Base-by-base conservation (phyloP, 37 sponge, comb jelly and placozoan species). In the Geodia barretti region DNA sequence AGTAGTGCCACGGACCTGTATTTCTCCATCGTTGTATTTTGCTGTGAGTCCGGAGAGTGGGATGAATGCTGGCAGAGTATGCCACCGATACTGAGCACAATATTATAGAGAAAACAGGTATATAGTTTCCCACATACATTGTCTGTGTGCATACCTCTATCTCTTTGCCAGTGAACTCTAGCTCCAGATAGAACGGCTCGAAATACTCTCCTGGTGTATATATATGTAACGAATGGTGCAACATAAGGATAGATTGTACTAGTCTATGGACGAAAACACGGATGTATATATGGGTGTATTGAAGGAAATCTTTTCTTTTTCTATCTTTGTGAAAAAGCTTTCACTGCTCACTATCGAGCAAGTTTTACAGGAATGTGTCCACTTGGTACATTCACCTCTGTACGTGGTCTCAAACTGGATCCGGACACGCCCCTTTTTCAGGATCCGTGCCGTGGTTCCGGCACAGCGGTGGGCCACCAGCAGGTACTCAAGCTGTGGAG, bases 331-430 rank as follows among this genome's bases (percentile, higher is more conserved):
- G n/a, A n/a, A n/a, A n/a, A n/a, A n/a, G n/a, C n/a, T n/a, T n/a
- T n/a, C n/a, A n/a, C n/a, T n/a, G n/a, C n/a, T n/a, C n/a, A n/a
- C n/a, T n/a, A n/a, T n/a, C n/a, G n/a, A n/a, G n/a, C n/a, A n/a
- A n/a, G n/a, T n/a, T n/a, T n/a, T n/a, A n/a, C n/a, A n/a, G n/a
- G n/a, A n/a, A n/a, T n/a, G n/a, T n/a, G n/a, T n/a, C n/a, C n/a
- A n/a, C n/a, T n/a, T n/a, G n/a, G n/a, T n/a, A n/a, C n/a, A 65
- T 23, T 1, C 28, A 83, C 84, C 84, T 83, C 74, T 83, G 47
- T 65, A 83, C 2, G 65, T 38, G 24, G 84, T 83, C 42, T 74
- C 84, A 83, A 74, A 83, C 3, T 60, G 68, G 32, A 83, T 40
- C 39, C 67, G 38, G 47, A 74, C 47, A 41, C 11, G 34, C 40